A percentile compares a stretch with the other conserved stretches of the same genome.
These are phyloP conservation scores for Morphnarchus princeps DNA, from an alignment of 2,113 vertebrate genomes.

Conservation along the genomic window DNA sequence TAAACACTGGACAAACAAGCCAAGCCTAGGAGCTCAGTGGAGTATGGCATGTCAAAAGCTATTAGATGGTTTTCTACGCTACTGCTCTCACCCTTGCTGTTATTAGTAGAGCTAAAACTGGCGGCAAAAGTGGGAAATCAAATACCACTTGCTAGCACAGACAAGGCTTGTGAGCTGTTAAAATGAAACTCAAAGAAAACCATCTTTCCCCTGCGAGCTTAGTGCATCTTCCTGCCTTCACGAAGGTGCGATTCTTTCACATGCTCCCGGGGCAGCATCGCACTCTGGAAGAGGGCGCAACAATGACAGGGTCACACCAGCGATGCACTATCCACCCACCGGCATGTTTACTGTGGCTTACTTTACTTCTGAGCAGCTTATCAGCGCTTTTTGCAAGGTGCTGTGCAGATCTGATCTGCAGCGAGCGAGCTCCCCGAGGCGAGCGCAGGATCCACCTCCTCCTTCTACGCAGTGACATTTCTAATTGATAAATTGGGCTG, in stretches of 20 bases:
- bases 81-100: background rate
- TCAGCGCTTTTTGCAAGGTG: background rate
- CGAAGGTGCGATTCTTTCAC: background rate
- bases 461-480: background rate
- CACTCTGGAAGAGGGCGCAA: background rate
- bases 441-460: background rate
- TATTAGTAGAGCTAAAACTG: background rate
- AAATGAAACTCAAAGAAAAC: constrained; percentile 37
- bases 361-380: background rate
- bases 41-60: fast-evolving
- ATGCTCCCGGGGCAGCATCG: background rate
- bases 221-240: background rate
- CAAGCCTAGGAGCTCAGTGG: background rate
- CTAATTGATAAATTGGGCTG: fast-evolving
- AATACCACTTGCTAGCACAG: background rate
- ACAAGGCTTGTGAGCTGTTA: background rate
- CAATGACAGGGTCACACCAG: background rate
- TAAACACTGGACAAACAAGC: background rate
- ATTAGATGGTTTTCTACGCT: background rate
- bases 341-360: background rate
- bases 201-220: background rate
- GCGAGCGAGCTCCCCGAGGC: background rate
- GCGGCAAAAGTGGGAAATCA: background rate
- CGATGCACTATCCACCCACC: background rate
- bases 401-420: background rate